Evolutionary conservation across 1,140 invertebrate species (phyloP), one percentile per base, ranked within the genome.

Genomic region (Eubasilissa regina): DNA sequence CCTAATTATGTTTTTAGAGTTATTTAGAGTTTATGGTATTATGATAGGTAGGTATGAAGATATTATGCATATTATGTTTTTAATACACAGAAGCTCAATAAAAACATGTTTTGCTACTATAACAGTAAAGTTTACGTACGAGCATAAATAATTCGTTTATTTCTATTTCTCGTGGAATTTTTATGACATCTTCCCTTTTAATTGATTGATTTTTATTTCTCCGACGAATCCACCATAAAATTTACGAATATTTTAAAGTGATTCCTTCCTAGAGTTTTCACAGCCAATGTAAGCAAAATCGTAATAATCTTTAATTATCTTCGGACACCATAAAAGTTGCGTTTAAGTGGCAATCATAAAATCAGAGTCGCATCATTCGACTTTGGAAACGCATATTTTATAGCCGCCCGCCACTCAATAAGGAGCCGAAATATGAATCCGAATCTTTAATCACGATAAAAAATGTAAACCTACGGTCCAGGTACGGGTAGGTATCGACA

Each of bases 281-380:
- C 53, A 4, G 55, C 9, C 55, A 58, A 35, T 35, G 1, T 35
- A 35, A 35, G 25, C 25, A 35, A 35, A 53, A 53, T 12, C 51
- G 25, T 43, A 35, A 64, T 64, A 64, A 53, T 13, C 12, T 53
- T 12, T 53, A 53, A 21, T 58, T 58, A 58, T 58, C 21, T 11
- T 58, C 17, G 55, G 25, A 35, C 25, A 64, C 60, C 25, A n/a
- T 64, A 64, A 64, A 64, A 64, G 19, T 64, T 64, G n/a, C 60
- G 19, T 43, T 64, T 43, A 13, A 58, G 55, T 58, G 55, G 15
- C 55, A 58, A 58, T 19, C 55, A 43, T 64, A 64, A 64, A 64
- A 64, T 25, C 51, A 53, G 15, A 13, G 15, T 15, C 15, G 51
- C 3, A 35, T 25, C 60, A 35, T 64, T 19, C 35, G 35, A 44